These are phyloP conservation scores for Muschampia plurimacula DNA, from an alignment of 2,888 invertebrate species.

Conservation along the genomic window DNA sequence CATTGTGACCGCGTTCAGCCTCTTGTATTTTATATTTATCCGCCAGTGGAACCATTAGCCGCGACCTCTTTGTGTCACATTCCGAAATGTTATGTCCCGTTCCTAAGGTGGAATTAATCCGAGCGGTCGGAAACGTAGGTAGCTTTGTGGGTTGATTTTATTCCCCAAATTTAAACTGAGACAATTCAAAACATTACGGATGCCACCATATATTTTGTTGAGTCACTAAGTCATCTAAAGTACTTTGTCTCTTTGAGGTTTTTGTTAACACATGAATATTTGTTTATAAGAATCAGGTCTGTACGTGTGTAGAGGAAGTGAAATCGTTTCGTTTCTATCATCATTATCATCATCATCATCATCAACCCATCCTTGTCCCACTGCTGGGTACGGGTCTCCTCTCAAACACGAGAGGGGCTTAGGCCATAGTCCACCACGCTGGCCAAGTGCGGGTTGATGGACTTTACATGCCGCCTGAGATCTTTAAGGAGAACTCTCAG, in stretches of 20 bases:
- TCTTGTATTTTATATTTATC: slow-evolving; percentile 58
- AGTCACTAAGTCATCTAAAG: slow-evolving; percentile 10
- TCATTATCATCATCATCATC: no score
- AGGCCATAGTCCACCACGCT: no score
- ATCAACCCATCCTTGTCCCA: no score
- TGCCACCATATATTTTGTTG: slow-evolving; percentile 14
- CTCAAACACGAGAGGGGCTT: no score
- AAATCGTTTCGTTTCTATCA: no score
- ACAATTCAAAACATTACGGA: slow-evolving; percentile 19
- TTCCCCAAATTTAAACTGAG: slow-evolving; percentile 23
- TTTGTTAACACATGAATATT: neutral
- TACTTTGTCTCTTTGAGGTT: slow-evolving; percentile 7
- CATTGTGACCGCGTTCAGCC: slow-evolving; percentile 56
- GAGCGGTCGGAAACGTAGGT: slow-evolving; percentile 49
- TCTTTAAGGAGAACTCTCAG: no score
- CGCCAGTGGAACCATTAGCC: slow-evolving; percentile 65
- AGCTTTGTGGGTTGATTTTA: slow-evolving; percentile 46
- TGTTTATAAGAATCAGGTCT: neutral
- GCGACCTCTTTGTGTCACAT: slow-evolving; percentile 65
- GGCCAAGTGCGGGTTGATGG: no score
- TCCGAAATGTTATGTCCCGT: slow-evolving; percentile 54
- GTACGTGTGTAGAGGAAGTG: neutral
- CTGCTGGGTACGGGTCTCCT: no score
- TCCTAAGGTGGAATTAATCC: slow-evolving; percentile 61
- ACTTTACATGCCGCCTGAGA: no score